phyloP scores from a whole-genome alignment of 2,113 vertebrate genomes.

The Arenaria interpres region DNA sequence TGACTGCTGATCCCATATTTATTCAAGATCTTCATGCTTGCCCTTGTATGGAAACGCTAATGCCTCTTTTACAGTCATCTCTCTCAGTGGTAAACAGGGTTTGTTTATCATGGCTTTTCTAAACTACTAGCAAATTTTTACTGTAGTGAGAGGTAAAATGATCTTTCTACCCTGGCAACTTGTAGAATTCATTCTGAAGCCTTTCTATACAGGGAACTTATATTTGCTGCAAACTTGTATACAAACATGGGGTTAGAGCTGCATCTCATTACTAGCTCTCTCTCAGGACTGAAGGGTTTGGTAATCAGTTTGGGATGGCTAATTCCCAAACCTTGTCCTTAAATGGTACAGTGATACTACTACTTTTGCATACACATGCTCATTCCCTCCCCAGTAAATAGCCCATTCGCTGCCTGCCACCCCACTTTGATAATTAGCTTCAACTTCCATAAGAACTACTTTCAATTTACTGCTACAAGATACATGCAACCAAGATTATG shows the following conservation, averaged over 20 bases:
- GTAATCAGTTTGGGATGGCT: neutral
- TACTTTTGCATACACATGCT: neutral
- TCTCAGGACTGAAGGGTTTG: neutral
- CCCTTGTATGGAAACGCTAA: neutral
- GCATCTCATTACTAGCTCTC: neutral
- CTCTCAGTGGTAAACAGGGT: neutral
- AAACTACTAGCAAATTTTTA: neutral
- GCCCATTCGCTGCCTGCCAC: neutral
- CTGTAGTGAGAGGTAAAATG: neutral
- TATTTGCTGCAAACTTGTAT: neutral
- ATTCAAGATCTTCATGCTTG: neutral
- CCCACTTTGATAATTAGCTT: neutral
- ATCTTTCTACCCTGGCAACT: neutral
- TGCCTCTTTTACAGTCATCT: neutral
- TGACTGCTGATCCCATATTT: neutral
- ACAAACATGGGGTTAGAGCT: neutral
- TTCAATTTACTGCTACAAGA: neutral
- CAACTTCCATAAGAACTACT: neutral
- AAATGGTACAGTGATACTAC: neutral
- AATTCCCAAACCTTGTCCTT: neutral
- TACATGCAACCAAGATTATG: neutral
- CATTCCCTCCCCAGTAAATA: neutral
- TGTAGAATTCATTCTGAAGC: neutral
- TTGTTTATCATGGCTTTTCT: neutral
- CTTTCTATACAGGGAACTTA: neutral